A percentile compares a stretch with the other conserved stretches of the same genome.
phyloP scores from a whole-genome alignment of 2,797 vertebrate genomes.

The Aythya fuligula region DNA sequence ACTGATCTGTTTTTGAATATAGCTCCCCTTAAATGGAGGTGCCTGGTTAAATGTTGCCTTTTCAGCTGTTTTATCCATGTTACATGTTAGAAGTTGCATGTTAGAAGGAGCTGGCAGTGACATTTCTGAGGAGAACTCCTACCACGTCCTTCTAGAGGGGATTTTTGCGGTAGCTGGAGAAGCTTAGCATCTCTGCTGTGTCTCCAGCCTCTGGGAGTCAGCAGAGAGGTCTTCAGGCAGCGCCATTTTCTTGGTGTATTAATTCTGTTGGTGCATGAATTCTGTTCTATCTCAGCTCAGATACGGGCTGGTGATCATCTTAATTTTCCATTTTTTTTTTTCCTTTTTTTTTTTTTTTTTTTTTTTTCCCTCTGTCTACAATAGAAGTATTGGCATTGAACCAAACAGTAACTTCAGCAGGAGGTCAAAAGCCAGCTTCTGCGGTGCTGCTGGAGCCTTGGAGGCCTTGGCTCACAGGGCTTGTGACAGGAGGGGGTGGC shows the following conservation, averaged over 20 bases:
- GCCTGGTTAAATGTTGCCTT: neutral
- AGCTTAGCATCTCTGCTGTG: neutral
- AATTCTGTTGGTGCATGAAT: neutral
- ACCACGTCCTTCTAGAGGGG: neutral
- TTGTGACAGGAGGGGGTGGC: rapidly evolving
- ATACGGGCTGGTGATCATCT: neutral
- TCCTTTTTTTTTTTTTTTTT: neutral
- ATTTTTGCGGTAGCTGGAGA: neutral
- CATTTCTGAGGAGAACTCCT: neutral
- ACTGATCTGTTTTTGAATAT: neutral
- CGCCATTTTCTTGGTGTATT: neutral
- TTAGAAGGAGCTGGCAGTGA: neutral
- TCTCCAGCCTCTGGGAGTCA: neutral
- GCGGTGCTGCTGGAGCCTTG: neutral
- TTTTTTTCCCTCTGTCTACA: neutral
- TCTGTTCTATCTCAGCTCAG: neutral
- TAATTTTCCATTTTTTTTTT: neutral
- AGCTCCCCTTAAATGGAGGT: neutral
- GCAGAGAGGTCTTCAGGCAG: neutral
- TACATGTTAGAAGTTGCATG: neutral
- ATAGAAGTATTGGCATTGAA: neutral
- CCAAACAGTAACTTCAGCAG: neutral
- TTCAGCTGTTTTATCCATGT: neutral
- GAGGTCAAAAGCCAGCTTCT: neutral
- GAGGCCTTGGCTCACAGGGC: neutral